These are phyloP conservation scores for Bombycilla garrulus DNA, from an alignment of 2,113 vertebrate species.

Conservation along the genomic window DNA sequence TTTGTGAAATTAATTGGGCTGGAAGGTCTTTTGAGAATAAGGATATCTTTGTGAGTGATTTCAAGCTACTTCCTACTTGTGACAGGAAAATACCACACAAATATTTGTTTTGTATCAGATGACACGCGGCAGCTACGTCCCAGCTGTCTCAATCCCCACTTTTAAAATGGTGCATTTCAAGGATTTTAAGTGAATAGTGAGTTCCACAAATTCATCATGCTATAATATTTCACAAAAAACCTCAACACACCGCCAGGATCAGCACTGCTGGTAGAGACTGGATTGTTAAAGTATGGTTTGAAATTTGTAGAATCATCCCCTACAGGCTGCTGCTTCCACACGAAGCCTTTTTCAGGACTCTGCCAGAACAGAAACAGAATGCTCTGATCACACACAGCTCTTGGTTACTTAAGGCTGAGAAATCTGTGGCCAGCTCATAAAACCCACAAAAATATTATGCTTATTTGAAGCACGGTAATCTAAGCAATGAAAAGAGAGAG, in stretches of 20 bases:
- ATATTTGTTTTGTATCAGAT: not conserved
- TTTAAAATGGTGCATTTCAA: not conserved
- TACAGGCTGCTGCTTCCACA: not conserved
- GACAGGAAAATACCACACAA: not conserved
- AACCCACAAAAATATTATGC: not conserved
- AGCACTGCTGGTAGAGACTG: not conserved
- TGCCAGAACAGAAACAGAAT: not conserved
- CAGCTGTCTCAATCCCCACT: not conserved
- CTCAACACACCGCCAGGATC: not conserved
- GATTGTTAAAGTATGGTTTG: not conserved
- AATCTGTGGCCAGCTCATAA: not conserved
- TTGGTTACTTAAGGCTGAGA: not conserved
- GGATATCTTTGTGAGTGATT: not conserved
- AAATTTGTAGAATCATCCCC: not conserved
- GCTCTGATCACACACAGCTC: not conserved
- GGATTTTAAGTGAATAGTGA: not conserved
- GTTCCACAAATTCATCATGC: not conserved
- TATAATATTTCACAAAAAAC: not conserved
- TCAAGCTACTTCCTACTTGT: not conserved
- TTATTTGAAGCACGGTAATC: not conserved
- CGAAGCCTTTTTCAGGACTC: not conserved
- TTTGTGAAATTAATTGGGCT: conserved; percentile 37
- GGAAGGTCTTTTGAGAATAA: conserved; percentile 29
- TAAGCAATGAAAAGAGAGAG: not conserved
- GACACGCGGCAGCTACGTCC: not conserved